Evolutionary conservation across 1,140 invertebrate species (phyloP).

Genomic region (Pseudomyrmex dendroicus): DNA sequence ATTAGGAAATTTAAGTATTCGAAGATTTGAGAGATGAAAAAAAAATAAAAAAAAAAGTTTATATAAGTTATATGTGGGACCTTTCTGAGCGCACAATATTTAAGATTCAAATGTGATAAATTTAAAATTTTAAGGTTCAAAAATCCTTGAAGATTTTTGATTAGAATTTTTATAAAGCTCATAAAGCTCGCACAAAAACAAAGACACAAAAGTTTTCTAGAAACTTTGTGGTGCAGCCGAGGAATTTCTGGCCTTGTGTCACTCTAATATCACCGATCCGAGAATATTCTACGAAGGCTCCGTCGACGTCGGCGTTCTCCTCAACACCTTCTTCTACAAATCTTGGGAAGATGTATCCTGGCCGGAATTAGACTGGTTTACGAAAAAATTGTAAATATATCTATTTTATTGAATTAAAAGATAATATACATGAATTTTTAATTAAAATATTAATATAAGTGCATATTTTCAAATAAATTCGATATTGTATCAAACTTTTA

Average conservation of each 20-base stretch:
- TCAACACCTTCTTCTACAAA: conserved; percentile 86
- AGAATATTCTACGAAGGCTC: conserved; percentile 84
- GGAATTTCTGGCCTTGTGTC: conserved; percentile 83
- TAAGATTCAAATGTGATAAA: background rate
- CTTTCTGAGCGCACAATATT: background rate
- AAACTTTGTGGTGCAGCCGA: conserved; percentile 80
- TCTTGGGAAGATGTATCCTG: conserved; percentile 83
- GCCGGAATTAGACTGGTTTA: conserved; percentile 86
- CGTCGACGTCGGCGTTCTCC: conserved; percentile 83
- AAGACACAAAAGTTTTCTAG: conserved; percentile 56
- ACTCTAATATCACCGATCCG: conserved; percentile 85
- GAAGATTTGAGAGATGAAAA: background rate
- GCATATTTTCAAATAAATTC: background rate
- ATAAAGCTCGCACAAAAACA: conserved; percentile 55
- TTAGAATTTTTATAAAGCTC: conserved; percentile 36
- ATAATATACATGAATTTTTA: background rate
- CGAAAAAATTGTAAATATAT: conserved; percentile 84
- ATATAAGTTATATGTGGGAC: background rate
- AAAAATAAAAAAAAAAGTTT: background rate
- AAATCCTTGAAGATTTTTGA: background rate
- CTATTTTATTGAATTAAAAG: conserved; percentile 14
- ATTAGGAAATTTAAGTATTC: background rate
- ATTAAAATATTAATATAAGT: background rate
- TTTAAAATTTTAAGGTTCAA: conserved; percentile 5
- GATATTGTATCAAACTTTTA: background rate